A percentile compares a stretch with the other conserved stretches of the same genome.
phyloP scores from a whole-genome alignment of 2,797 vertebrate species.

The Lophotriccus pileatus region DNA sequence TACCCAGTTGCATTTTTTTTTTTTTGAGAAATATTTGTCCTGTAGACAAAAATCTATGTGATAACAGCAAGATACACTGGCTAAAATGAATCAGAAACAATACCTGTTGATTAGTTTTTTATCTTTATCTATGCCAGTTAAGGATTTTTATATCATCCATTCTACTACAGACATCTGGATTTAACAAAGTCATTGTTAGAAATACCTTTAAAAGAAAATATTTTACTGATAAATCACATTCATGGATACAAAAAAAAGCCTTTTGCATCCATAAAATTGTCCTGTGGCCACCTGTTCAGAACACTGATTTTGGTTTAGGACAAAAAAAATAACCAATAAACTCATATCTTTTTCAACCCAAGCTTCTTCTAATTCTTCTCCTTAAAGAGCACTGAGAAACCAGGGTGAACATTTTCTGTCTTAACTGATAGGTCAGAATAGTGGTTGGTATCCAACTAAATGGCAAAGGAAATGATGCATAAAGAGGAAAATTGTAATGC shows the following conservation, averaged over 20 bases:
- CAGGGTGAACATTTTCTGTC: not conserved
- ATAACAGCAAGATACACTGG: not conserved
- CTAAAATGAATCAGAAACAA: not conserved
- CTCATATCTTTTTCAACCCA: fast-evolving
- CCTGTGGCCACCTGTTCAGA: not conserved
- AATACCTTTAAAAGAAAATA: not conserved
- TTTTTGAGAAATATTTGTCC: not conserved
- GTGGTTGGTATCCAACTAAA: slow-evolving; percentile 55
- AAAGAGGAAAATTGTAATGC: slow-evolving; percentile 59
- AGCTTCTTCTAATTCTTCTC: not conserved
- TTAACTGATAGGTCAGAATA: not conserved
- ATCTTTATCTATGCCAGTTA: not conserved
- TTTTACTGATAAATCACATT: not conserved
- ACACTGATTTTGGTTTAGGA: not conserved
- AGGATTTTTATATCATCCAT: not conserved
- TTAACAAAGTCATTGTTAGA: not conserved
- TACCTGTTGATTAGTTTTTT: not conserved
- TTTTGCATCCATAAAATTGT: not conserved
- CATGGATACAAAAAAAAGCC: not conserved
- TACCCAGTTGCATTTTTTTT: not conserved
- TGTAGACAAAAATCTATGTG: not conserved
- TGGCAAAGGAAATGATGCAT: slow-evolving; percentile 56
- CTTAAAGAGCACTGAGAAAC: not conserved
- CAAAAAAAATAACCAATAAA: not conserved
- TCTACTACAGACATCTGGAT: not conserved